Percentiles rank a stretch among this genome's conserved stretches.
Evolutionary conservation across 2,888 invertebrate species (phyloP).

Genomic region (Dynastes grantii): DNA sequence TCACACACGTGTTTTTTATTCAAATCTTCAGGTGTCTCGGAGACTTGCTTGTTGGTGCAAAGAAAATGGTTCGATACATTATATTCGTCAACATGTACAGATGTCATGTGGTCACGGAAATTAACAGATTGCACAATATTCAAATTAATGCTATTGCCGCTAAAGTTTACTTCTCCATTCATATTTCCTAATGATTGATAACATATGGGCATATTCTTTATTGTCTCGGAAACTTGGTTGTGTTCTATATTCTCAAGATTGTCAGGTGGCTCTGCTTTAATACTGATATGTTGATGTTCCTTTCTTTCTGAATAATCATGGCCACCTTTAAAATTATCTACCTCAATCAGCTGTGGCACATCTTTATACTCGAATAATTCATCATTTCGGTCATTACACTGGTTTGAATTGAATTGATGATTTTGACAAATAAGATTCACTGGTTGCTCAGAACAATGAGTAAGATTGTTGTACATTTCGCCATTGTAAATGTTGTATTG

Average conservation of each 20-base stretch:
- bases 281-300: neutral
- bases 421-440: constrained; percentile 23
- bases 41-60: constrained; percentile 43
- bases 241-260: neutral
- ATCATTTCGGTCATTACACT: neutral
- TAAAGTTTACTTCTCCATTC: neutral
- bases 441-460: neutral
- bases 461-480: constrained; percentile 5
- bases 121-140: neutral
- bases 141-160: neutral
- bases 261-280: neutral
- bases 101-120: constrained; percentile 34
- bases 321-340: neutral
- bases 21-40: constrained; percentile 27
- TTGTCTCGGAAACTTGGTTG: neutral
- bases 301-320: neutral
- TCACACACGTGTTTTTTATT: constrained; percentile 49
- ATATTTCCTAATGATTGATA: neutral
- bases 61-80: constrained; percentile 48
- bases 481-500: constrained; percentile 3
- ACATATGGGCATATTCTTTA: neutral
- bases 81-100: constrained; percentile 37
- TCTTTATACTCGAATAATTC: constrained; percentile 25
- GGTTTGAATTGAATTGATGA: neutral
- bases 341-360: neutral